Evolutionary conservation across 2,113 vertebrate genomes (phyloP).

Genomic region (Solea solea): DNA sequence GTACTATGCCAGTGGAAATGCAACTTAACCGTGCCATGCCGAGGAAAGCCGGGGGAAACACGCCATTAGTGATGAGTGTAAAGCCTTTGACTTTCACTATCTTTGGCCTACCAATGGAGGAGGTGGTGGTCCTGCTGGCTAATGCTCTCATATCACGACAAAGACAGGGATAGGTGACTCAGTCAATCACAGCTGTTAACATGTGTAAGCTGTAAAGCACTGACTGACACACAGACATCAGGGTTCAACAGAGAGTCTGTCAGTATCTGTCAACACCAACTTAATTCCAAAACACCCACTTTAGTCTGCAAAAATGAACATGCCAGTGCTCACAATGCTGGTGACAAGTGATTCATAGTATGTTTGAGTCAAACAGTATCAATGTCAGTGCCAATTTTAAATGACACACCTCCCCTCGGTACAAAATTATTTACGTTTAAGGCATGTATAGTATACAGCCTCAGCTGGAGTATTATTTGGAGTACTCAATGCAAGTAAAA

Average conservation of each 20-base stretch:
- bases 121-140: constrained; percentile 21
- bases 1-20: too few relatives aligned
- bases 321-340: too few relatives aligned
- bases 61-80: too few relatives aligned
- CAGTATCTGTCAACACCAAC: neutral
- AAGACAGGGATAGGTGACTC: constrained; percentile 27
- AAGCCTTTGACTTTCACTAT: too few relatives aligned
- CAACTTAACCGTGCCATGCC: too few relatives aligned
- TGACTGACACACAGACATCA: constrained; percentile 17
- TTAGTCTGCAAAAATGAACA: neutral
- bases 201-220: constrained; percentile 30
- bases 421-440: neutral
- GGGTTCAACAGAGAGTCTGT: neutral
- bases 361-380: neutral
- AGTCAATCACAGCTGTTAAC: constrained; percentile 39
- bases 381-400: neutral
- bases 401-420: neutral
- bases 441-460: neutral
- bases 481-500: neutral
- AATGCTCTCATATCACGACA: constrained; percentile 20
- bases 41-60: too few relatives aligned
- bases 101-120: too few relatives aligned
- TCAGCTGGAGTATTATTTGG: neutral
- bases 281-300: neutral
- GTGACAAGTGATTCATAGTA: neutral